Evolutionary conservation across 1,140 invertebrate genomes (phyloP).

Genomic region (Lineus longissimus): DNA sequence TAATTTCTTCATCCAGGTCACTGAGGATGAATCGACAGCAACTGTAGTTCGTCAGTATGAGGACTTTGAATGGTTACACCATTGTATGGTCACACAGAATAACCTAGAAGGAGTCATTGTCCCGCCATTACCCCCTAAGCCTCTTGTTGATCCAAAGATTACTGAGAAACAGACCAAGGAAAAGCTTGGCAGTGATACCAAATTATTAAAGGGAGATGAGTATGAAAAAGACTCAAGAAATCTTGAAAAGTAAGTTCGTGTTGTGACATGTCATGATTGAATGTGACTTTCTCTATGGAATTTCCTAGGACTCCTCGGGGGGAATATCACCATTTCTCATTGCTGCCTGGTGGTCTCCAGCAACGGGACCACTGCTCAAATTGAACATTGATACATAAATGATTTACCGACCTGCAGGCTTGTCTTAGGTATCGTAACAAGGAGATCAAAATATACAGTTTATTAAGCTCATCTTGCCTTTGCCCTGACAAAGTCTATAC

Average conservation of each 20-base stretch:
- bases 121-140: slow-evolving; percentile 53
- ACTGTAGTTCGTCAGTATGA: slow-evolving; percentile 51
- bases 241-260: slow-evolving; percentile 49
- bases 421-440: too few species aligned
- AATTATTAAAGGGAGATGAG: slow-evolving; percentile 51
- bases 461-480: too few species aligned
- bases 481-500: too few species aligned
- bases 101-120: slow-evolving; percentile 52
- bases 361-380: too few species aligned
- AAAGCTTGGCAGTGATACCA: slow-evolving; percentile 47
- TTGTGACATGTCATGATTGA: too few species aligned
- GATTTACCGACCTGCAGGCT: too few species aligned
- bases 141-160: slow-evolving; percentile 49
- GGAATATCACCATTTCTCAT: too few species aligned
- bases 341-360: too few species aligned
- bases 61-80: slow-evolving; percentile 56
- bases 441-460: too few species aligned
- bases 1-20: not conserved
- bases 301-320: too few species aligned
- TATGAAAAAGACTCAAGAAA: slow-evolving; percentile 53
- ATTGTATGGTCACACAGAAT: slow-evolving; percentile 50
- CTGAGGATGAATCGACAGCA: slow-evolving; percentile 15
- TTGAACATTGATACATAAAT: too few species aligned
- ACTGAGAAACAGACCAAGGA: slow-evolving; percentile 47
- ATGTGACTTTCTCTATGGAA: too few species aligned